A percentile compares a stretch with the other conserved stretches of the same genome.
Evolutionary conservation across 2,888 invertebrate species (phyloP).

Genomic region (Sesamia inferens): DNA sequence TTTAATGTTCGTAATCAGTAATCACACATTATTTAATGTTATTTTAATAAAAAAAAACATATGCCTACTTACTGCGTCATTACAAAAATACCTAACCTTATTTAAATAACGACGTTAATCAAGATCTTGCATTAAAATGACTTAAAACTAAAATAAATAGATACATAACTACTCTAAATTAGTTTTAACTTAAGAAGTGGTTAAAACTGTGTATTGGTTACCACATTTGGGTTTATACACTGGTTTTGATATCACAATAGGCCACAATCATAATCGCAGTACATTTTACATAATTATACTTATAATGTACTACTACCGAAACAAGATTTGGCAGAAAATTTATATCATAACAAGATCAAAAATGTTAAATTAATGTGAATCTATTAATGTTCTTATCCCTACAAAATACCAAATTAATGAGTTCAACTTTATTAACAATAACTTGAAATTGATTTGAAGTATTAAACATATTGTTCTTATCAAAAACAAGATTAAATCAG

Average conservation of each 20-base stretch:
- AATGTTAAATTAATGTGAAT: neutral
- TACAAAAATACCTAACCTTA: slow-evolving; percentile 35
- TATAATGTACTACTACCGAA: slow-evolving; percentile 3
- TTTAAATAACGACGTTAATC: slow-evolving; percentile 29
- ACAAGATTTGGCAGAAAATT: slow-evolving; percentile 6
- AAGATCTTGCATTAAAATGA: slow-evolving; percentile 41
- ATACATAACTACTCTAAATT: slow-evolving; percentile 39
- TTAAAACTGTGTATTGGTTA: slow-evolving; percentile 21
- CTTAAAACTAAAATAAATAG: slow-evolving; percentile 60
- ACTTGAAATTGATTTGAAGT: slow-evolving; percentile 2
- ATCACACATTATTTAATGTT: slow-evolving; percentile 29
- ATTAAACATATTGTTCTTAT: slow-evolving; percentile 3
- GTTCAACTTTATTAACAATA: slow-evolving; percentile 6
- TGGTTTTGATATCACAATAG: slow-evolving; percentile 46
- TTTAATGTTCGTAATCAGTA: slow-evolving; percentile 51
- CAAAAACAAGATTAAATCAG: neutral
- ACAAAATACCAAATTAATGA: slow-evolving; percentile 3
- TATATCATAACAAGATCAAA: neutral
- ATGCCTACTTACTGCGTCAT: slow-evolving; percentile 12
- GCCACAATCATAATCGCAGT: slow-evolving; percentile 18
- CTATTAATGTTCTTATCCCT: slow-evolving; percentile 1
- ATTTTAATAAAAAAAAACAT: slow-evolving; percentile 27
- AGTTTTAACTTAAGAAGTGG: slow-evolving; percentile 23
- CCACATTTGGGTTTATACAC: slow-evolving; percentile 19
- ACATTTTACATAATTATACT: slow-evolving; percentile 7